Base-by-base conservation (phyloP, 2,888 invertebrate species). In the Barypeithes pellucidus region DNA sequence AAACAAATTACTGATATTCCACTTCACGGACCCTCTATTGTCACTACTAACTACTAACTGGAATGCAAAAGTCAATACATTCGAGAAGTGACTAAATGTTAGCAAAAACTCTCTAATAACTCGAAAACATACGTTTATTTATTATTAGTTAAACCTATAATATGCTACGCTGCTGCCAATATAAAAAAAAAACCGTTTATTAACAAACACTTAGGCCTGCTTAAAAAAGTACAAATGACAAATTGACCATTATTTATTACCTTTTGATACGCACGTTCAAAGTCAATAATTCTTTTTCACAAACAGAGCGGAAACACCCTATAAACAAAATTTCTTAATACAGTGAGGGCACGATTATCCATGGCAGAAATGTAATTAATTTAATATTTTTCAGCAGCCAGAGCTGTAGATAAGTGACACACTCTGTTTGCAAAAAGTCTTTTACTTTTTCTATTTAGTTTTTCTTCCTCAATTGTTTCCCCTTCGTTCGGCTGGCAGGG, bases 301-400 rank as follows among this genome's bases (percentile, higher is more conserved):
- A 70, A 70, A 57, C 63, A 70, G 69, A 70, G 69, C 69, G 69
- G 54, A 70, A 70, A 70, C 63, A 50, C 43, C 63, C 62, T 63
- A 63, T 70, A 57, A 3, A 50, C 50, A 47, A 61, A 68, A 62
- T 70, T 70, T 72, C 62, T 57, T 72, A 67, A 71, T 24, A 47
- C 24, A 67, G 22, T 22, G 22, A 14, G 52, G 22, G 24, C 8
- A 14, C 29, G 52, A 57, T 57, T 57, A 57, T 57, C 18, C 11
- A 33, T 16, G 33, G 52, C 14, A 3, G 4, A 52, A 29, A 52
- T 7, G 2, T 14, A 29, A 52, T 52, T 52, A 24, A 50, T 50
- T 43, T 3, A 14, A n/a, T n/a, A 11, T 29, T 52, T 52, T 52
- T 52, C 11, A 1, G 4, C 5, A 29, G 29, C 1, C 29, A 29